Base-by-base conservation (phyloP, 2,113 vertebrate genomes). In the Dasyprocta punctata region DNA sequence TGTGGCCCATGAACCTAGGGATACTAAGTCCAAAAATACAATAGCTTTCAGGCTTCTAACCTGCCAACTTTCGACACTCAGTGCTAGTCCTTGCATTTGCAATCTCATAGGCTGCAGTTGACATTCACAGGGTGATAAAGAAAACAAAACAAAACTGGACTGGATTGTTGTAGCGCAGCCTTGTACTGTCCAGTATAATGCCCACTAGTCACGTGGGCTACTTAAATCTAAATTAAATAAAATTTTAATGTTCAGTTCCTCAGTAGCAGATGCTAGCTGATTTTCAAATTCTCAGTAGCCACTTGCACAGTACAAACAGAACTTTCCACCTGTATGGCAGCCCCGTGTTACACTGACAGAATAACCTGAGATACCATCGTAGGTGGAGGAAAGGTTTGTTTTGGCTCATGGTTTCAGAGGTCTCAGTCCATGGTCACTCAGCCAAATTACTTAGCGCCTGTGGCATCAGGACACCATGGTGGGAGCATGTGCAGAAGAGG, bases 221-320 rank as follows among this genome's bases (percentile, higher is more conserved):
- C 41, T 82, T 54, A 73, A 58, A 58, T 67, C 20, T n/a, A 63
- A 84, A 84, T 67, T 17, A 65, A 91, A 47, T 58, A 44, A 47
- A 85, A 92, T 49, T 44, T 41, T 38, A 44, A 83, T 84, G 13
- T 65, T 58, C 17, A 44, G 47, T 26, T 92, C 41, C 12, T 84
- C 41, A 7, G 78, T 20, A n/a, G 1, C 26, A 17, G 10, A 49
- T 75, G 87, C 44, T 14, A 81, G 83, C 52, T 14, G 4, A 22
- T n/a, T 87, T 86, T 65, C 17, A 80, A 10, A 3, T 26, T 19
- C 61, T 88, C 36, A 36, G 2, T 20, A 58, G 20, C 58, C 14
- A 1, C 77, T 41, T 61, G 44, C 13, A 56, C 38, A 17, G 41
- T 3, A 10, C 0, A 12, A 30, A 36, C 6, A 2, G 0, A 38